Base-by-base conservation (phyloP, 2,113 vertebrate genomes). In the Syngnathus typhle region DNA sequence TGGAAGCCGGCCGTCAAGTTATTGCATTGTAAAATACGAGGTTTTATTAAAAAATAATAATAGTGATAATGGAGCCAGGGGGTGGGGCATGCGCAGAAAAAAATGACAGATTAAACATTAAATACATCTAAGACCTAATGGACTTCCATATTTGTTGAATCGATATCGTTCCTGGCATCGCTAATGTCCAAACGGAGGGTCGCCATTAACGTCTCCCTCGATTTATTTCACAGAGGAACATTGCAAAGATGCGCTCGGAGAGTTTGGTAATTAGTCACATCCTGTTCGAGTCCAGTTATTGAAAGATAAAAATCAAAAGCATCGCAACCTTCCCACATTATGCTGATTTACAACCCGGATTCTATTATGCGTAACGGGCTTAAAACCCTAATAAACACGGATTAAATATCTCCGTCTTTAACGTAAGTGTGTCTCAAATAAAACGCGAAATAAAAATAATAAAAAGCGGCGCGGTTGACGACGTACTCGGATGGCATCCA, bases 1-100 rank as follows among this genome's bases (percentile, higher is more conserved):
- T 73, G 75, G 37, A 71, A 75, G 59, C 51, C 36, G 13, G 43
- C 41, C 32, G 61, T 64, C 21, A 11, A 72, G 58, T 38, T 7
- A 16, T 47, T 9, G 61, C 39, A 43, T 47, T 49, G 1, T 36
- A 27, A 68, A 43, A 21, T 32, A 60, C 58, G 65, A 52, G 6
- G 12, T 18, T 2, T 60, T 32, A 27, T 63, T 12, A 55, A 37
- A 49, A 9, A 49, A 72, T 1, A 21, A 52, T 52, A 49, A 52
- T 27, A 54, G 36, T 8, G 9, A 51, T 51, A 43, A 52, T 27
- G 59, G 36, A 70, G 39, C 56, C 37, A 5, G 23, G n/a, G 32
- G 32, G 15, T 1, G 5, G 47, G 43, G 16, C 6, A 6, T 65
- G 58, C 7, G 46, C 12, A 7, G 3, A 67, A 49, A 27, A 27